Conservation (phyloP, 2,888 invertebrate species). For the Drosophila meridiana region DNA sequence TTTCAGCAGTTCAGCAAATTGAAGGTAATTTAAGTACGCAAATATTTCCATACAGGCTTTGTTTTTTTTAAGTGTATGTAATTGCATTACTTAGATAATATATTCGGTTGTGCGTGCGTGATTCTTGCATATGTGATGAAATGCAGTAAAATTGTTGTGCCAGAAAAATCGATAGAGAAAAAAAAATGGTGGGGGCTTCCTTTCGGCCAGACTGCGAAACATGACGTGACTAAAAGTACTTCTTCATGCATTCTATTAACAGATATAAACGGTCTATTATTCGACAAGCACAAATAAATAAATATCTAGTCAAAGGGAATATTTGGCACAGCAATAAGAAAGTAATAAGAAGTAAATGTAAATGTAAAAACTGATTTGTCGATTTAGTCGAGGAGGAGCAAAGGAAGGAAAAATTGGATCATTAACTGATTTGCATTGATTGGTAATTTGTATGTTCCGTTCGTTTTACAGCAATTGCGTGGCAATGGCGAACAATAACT, state of each 20-base stretch:
- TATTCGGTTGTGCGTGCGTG: slow-evolving; percentile 39
- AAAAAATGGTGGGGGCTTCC: slow-evolving; percentile 66
- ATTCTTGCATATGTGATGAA: slow-evolving; percentile 37
- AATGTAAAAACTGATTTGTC: slow-evolving; percentile 63
- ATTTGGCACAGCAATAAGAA: slow-evolving; percentile 49
- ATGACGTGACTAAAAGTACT: slow-evolving; percentile 80
- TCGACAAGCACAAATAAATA: slow-evolving; percentile 75
- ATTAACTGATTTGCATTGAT: slow-evolving; percentile 59
- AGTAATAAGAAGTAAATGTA: slow-evolving; percentile 61
- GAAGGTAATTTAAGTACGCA: slow-evolving; percentile 54
- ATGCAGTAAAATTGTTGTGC: slow-evolving; percentile 32
- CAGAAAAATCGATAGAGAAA: slow-evolving; percentile 66
- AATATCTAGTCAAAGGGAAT: slow-evolving; percentile 34
- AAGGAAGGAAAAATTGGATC: slow-evolving; percentile 1
- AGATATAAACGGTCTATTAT: slow-evolving; percentile 73
- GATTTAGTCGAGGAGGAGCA: slow-evolving; percentile 18
- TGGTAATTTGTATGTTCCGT: slow-evolving; percentile 62
- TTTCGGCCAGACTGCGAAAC: slow-evolving; percentile 38
- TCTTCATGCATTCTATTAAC: slow-evolving; percentile 69
- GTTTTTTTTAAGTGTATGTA: slow-evolving; percentile 14
- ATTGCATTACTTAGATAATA: slow-evolving; percentile 9
- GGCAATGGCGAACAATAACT: slow-evolving; percentile 90
- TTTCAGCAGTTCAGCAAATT: slow-evolving; percentile 42
- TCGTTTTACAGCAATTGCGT: slow-evolving; percentile 53
- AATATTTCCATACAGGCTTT: slow-evolving; percentile 23